phyloP scores from a whole-genome alignment of 2,888 invertebrate species.

The Podabrus alpinus region DNA sequence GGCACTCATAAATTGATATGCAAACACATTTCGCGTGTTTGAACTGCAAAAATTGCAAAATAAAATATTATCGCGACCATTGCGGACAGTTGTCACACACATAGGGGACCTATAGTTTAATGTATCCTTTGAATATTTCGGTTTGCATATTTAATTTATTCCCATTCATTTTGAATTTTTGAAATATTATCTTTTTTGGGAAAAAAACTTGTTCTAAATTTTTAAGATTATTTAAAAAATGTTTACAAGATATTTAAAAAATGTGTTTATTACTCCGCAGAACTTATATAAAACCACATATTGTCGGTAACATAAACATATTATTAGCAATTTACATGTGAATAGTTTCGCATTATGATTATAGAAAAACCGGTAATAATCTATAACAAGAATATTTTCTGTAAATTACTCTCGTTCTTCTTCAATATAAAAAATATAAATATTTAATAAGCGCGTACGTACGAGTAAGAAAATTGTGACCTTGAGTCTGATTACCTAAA shows the following conservation, averaged over 20 bases:
- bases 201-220: no score
- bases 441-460: background rate
- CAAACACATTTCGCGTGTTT: background rate
- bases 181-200: no score
- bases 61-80: background rate
- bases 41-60: background rate
- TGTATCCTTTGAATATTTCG: no score
- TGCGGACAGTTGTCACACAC: no score
- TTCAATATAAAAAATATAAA: background rate
- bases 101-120: no score
- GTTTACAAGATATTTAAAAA: background rate
- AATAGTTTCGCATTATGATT: background rate
- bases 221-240: background rate
- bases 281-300: background rate
- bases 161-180: no score
- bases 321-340: background rate
- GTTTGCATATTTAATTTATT: no score
- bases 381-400: background rate
- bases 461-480: background rate
- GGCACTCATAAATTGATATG: background rate
- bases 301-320: background rate
- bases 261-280: background rate
- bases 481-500: background rate
- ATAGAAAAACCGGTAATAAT: background rate
- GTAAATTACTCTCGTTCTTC: background rate